Percentiles rank a stretch among this genome's conserved stretches.
Conservation (phyloP, 2,888 invertebrate species). For the Drosophila borealis region DNA sequence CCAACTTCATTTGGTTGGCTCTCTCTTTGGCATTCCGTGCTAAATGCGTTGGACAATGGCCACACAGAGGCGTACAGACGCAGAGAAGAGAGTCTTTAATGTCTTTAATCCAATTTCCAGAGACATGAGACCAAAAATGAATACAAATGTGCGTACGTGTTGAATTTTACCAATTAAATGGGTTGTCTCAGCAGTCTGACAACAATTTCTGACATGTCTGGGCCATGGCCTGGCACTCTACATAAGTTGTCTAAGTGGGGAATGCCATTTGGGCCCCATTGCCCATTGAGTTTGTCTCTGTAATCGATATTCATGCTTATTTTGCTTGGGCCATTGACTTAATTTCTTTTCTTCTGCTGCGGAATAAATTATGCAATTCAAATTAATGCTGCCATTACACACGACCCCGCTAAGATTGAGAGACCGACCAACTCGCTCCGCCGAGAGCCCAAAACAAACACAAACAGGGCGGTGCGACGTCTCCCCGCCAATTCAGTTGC, state of each 20-base stretch:
- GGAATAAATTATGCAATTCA: slow-evolving; percentile 79
- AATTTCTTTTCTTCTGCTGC: slow-evolving; percentile 67
- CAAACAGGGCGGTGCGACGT: not conserved
- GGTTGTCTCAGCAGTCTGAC: slow-evolving; percentile 60
- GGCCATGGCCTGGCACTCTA: slow-evolving; percentile 24
- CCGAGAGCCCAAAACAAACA: slow-evolving; percentile 23
- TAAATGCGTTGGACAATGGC: slow-evolving; percentile 51
- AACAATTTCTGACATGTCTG: slow-evolving; percentile 28
- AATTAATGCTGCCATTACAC: slow-evolving; percentile 74
- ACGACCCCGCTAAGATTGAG: slow-evolving; percentile 46
- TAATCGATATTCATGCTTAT: slow-evolving; percentile 76
- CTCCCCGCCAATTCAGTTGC: not conserved
- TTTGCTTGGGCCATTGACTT: slow-evolving; percentile 75
- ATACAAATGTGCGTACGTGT: slow-evolving; percentile 84
- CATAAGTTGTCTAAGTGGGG: slow-evolving; percentile 21
- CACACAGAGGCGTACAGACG: slow-evolving; percentile 12
- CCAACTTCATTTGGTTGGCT: slow-evolving; percentile 54
- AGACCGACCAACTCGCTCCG: slow-evolving; percentile 31
- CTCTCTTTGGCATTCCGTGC: slow-evolving; percentile 31
- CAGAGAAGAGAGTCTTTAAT: slow-evolving; percentile 60
- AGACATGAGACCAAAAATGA: slow-evolving; percentile 74
- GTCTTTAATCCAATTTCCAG: slow-evolving; percentile 77
- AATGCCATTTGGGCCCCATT: slow-evolving; percentile 48
- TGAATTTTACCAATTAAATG: slow-evolving; percentile 83
- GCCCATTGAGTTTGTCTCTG: slow-evolving; percentile 27